Base-by-base conservation (phyloP, 2,888 invertebrate genomes). In the Andrena haemorrhoa region DNA sequence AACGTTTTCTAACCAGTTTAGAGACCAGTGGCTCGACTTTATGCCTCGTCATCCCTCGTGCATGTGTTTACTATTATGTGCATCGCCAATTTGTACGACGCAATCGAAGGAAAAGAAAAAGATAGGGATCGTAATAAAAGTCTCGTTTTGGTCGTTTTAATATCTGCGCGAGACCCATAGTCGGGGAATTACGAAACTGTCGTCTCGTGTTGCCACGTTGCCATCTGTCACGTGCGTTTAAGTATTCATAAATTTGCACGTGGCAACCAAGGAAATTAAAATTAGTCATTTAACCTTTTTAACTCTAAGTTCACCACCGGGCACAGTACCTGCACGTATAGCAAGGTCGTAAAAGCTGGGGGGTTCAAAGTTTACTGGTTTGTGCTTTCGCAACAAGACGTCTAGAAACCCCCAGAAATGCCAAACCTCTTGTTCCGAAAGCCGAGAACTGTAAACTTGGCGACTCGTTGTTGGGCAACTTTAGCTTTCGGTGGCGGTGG, bases 1-100 rank as follows among this genome's bases (percentile, higher is more conserved):
- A 79, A 41, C 58, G 47, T 56, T 65, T 58, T 58, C 56, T 65
- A 61, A 66, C 41, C 63, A 65, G 60, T 33, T 51, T 68, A 47
- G 4, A 23, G 41, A 61, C 23, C 41, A 60, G 56, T 33, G 49
- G 66, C 33, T 60, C 33, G 60, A n/a, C 26, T 33, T 49, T 33
- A 69, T 49, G 23, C 71, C 61, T 33, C 16, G 31, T 49, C 53
- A 65, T 65, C 20, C 31, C 20, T 51, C 20, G 20, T 51, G 49
- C 47, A 69, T 2, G 33, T 12, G 23, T n/a, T 49, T 47, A 35
- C 20, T 53, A 76, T 64, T 26, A 33, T 10, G 16, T 7, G 7
- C 12, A 41, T 33, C 35, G 16, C 4, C 49, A 65, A 65, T 29
- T 75, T 31, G 23, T 31, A 12, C 29, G 51, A 47, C 41, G 20